Percentiles rank a stretch among this genome's conserved stretches.
phyloP scores from a whole-genome alignment of 1,140 invertebrate species.

The Lepidurus apus region DNA sequence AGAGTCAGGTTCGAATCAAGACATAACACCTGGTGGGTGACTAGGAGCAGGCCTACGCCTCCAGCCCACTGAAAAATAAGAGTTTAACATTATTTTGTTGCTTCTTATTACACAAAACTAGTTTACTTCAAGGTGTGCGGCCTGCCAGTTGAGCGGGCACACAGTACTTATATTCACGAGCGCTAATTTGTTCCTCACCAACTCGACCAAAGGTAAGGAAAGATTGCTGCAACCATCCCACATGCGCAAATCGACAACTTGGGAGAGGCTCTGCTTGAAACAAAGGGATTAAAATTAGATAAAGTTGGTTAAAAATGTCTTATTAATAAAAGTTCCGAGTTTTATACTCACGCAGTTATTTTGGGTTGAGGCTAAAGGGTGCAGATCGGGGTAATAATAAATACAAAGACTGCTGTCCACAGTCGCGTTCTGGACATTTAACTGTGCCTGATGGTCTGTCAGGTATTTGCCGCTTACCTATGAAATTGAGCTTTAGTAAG shows the following conservation, averaged over 20 bases:
- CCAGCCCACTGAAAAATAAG: neutral
- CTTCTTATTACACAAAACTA: neutral
- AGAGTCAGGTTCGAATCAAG: neutral
- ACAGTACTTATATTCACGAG: neutral
- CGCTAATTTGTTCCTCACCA: neutral
- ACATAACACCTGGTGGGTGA: neutral
- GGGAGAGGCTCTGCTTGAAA: neutral
- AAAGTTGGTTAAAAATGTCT: neutral
- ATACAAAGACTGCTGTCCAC: neutral
- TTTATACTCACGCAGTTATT: neutral
- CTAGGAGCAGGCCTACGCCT: neutral
- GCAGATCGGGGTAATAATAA: neutral
- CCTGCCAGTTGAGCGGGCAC: neutral
- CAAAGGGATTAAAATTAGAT: neutral
- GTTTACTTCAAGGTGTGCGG: neutral
- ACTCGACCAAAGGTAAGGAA: neutral
- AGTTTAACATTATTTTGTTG: neutral
- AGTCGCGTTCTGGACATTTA: neutral
- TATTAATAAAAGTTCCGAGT: neutral
- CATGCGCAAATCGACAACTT: constrained; percentile 4
- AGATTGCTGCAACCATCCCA: constrained; percentile 6
- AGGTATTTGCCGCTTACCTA: neutral
- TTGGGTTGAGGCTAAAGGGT: neutral
- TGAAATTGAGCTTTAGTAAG: neutral
- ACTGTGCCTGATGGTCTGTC: neutral